Conservation (phyloP, 2,113 vertebrate species). For the Aviceda subcristata region DNA sequence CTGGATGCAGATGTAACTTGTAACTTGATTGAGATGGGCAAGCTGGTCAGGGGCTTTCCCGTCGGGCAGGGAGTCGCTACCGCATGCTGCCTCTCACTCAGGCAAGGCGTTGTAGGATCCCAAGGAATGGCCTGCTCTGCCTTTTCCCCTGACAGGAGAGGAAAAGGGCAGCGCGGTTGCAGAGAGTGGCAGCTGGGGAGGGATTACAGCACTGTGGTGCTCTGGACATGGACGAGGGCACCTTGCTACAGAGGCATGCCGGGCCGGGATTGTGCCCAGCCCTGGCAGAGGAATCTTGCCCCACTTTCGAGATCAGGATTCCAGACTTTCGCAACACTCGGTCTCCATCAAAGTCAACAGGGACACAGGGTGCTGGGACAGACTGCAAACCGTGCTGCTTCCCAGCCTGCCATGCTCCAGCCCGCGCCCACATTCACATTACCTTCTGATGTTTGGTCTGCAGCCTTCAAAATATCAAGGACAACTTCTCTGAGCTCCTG, state of each 20-base stretch:
- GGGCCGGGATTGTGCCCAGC: not conserved
- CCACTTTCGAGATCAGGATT: not conserved
- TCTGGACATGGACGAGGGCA: rapidly evolving
- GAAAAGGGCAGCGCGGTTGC: not conserved
- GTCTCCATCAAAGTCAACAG: not conserved
- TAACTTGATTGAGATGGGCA: constrained; percentile 55
- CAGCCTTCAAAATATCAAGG: constrained; percentile 53
- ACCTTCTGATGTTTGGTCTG: constrained; percentile 50
- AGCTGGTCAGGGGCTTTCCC: not conserved
- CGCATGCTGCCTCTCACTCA: not conserved
- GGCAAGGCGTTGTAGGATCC: not conserved
- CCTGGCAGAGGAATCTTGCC: not conserved
- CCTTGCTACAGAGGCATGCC: not conserved
- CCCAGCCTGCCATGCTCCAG: not conserved
- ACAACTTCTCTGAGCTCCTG: constrained; percentile 62
- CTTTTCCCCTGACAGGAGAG: not conserved
- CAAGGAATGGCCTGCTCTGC: not conserved
- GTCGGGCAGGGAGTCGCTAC: not conserved
- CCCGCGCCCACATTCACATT: rapidly evolving
- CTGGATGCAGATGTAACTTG: constrained; percentile 36
- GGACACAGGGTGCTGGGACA: rapidly evolving
- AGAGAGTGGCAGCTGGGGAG: not conserved
- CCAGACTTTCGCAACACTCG: rapidly evolving
- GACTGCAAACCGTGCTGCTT: not conserved
- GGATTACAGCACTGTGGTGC: rapidly evolving